A percentile compares a stretch with the other conserved stretches of the same genome.
These are phyloP conservation scores for Calidris pygmaea DNA, from an alignment of 2,113 vertebrate species.

Conservation along the genomic window DNA sequence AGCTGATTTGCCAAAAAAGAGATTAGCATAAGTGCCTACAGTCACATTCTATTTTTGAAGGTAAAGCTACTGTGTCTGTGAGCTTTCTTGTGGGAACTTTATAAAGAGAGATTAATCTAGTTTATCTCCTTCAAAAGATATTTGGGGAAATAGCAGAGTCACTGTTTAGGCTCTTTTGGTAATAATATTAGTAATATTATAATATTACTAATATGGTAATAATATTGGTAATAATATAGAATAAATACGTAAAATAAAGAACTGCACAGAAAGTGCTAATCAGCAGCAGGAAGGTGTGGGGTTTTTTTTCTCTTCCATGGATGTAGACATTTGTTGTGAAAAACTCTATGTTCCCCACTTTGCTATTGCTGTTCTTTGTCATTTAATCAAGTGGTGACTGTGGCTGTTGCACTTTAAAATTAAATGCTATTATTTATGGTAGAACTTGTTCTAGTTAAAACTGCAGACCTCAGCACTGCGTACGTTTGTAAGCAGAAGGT, in stretches of 20 bases:
- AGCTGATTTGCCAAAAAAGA: slow-evolving; percentile 76
- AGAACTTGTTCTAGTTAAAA: slow-evolving; percentile 52
- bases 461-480: slow-evolving; percentile 58
- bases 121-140: slow-evolving; percentile 59
- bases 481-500: slow-evolving; percentile 49
- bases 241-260: not conserved
- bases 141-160: slow-evolving; percentile 2
- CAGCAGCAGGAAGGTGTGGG: not conserved
- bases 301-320: not conserved
- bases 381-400: slow-evolving; percentile 64
- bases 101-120: slow-evolving; percentile 64
- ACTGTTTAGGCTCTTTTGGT: slow-evolving; percentile 15
- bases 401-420: slow-evolving; percentile 62
- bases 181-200: not conserved
- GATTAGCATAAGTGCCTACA: slow-evolving; percentile 74
- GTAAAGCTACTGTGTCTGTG: slow-evolving; percentile 69
- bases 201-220: not conserved
- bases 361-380: slow-evolving; percentile 26
- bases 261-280: slow-evolving; percentile 16
- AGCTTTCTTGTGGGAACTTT: slow-evolving; percentile 66
- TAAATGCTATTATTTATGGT: slow-evolving; percentile 63
- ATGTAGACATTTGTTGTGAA: not conserved
- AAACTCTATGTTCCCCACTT: not conserved
- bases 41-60: slow-evolving; percentile 77
- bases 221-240: slow-evolving; percentile 36